These are phyloP conservation scores for Saccostrea cuccullata DNA, from an alignment of 1,140 invertebrate genomes.

Conservation along the genomic window DNA sequence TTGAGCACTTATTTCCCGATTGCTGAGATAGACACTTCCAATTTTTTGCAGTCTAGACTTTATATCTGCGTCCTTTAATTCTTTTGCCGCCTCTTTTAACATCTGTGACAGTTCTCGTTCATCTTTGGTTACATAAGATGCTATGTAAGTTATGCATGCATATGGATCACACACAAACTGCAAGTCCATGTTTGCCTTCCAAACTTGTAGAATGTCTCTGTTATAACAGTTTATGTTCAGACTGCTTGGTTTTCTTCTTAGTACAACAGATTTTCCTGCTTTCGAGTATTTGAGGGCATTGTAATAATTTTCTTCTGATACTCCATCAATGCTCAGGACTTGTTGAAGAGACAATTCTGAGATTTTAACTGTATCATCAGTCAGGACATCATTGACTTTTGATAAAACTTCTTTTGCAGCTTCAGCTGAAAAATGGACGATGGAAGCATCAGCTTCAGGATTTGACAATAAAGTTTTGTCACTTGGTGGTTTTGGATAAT, in stretches of 20 bases:
- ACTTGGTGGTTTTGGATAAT: slow-evolving; percentile 50
- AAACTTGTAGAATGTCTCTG: slow-evolving; percentile 43
- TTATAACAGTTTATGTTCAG: slow-evolving; percentile 54
- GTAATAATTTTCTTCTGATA: not conserved
- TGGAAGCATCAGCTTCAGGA: not conserved
- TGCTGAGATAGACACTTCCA: no score
- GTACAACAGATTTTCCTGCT: not conserved
- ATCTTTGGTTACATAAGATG: slow-evolving; percentile 50
- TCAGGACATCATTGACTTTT: not conserved
- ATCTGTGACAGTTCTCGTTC: slow-evolving; percentile 48
- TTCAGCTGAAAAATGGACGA: not conserved
- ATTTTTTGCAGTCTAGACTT: no score
- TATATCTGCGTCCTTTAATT: no score
- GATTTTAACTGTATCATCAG: not conserved
- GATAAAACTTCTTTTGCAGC: not conserved
- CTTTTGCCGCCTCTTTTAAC: slow-evolving; percentile 8
- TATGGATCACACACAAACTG: slow-evolving; percentile 53
- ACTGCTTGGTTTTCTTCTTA: slow-evolving; percentile 1
- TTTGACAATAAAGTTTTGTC: slow-evolving; percentile 41
- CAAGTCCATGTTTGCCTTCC: slow-evolving; percentile 57
- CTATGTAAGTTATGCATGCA: slow-evolving; percentile 51
- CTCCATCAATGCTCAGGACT: not conserved
- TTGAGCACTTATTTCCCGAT: slow-evolving; percentile 56
- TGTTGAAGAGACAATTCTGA: not conserved
- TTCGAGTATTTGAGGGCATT: not conserved